Evolutionary conservation across 2,797 vertebrate genomes (phyloP), one percentile per base, ranked within the genome.

Genomic region (Mus spretus): DNA sequence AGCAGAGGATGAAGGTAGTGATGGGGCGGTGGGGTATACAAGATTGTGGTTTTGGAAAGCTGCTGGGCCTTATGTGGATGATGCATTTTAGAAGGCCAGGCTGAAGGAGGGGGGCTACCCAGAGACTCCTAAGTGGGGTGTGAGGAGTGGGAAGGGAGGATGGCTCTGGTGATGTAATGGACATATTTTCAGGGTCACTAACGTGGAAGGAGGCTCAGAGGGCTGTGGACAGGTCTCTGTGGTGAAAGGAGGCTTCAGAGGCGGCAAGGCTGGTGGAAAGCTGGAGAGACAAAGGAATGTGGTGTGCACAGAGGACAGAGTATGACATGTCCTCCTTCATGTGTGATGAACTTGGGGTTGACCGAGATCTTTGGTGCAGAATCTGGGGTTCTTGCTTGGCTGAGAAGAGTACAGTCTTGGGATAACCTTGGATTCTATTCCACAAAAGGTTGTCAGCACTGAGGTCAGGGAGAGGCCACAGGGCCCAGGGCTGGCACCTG

Each of bases 91-190:
- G 17, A 37, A 87, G 53, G 61, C 19, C 40, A n/a, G 37, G 55
- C 53, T 28, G 47, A 15, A 79, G 89, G 92, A 65, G 47, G 55
- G 26, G 63, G 55, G 37, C 63, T 57, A 24, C 31, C 47, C 40
- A 55, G 31, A 82, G 67, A n/a, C 22, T 57, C 3, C 0, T 28
- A 31, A 53, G 28, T 0, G n/a, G 34, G 93, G 67, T 14, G 63
- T 80, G 93, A 95, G 84, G 95, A 96, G 61, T 2, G 93, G 96
- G 61, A 5, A 90, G 96, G 89, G 50, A 93, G 91, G 96, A 96
- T 57, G 93, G 53, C 86, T 44, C 9, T 85, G 95, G 90, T 92
- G 85, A 89, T 82, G 92, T 95, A 44, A 94, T 79, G 77, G 95
- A 20, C 12, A 82, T 55, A 61, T 31, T 74, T 87, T 78, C 34